phyloP scores from a whole-genome alignment of 2,113 vertebrate genomes.

The Myiozetetes cayanensis region DNA sequence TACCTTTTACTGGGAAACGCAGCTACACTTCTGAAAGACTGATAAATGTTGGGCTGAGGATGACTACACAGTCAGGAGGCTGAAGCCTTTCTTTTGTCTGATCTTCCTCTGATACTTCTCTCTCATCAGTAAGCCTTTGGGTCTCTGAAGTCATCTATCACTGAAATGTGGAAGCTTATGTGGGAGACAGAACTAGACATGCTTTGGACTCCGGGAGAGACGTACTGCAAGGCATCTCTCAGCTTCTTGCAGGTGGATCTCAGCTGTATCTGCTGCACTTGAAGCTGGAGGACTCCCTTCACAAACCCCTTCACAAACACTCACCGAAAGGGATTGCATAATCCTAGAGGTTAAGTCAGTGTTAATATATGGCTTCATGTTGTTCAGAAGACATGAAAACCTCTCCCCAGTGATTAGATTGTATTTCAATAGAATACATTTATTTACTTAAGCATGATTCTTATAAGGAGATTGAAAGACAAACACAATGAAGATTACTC shows the following conservation, averaged over 20 bases:
- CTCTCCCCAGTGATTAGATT: background rate
- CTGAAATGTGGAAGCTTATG: background rate
- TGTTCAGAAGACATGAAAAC: background rate
- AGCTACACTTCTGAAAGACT: conserved; percentile 8
- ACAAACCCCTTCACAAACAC: background rate
- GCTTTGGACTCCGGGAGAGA: background rate
- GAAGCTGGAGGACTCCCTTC: background rate
- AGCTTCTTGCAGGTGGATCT: background rate
- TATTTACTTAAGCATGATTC: background rate
- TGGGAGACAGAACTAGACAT: background rate
- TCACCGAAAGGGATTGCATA: background rate
- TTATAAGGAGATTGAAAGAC: background rate
- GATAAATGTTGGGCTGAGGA: background rate
- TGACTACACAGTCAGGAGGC: conserved; percentile 26
- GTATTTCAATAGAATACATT: background rate
- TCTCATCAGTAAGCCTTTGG: background rate
- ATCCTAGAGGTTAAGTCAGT: background rate
- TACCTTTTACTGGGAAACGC: background rate
- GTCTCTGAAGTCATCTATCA: background rate
- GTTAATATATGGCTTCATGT: background rate
- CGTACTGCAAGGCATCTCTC: background rate
- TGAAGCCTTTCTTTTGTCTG: background rate
- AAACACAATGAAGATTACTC: background rate
- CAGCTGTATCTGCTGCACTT: background rate
- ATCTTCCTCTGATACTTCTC: background rate